These are phyloP conservation scores for Mesorhabditis spiculigera DNA, from an alignment of 2,888 invertebrate genomes.

Conservation along the genomic window DNA sequence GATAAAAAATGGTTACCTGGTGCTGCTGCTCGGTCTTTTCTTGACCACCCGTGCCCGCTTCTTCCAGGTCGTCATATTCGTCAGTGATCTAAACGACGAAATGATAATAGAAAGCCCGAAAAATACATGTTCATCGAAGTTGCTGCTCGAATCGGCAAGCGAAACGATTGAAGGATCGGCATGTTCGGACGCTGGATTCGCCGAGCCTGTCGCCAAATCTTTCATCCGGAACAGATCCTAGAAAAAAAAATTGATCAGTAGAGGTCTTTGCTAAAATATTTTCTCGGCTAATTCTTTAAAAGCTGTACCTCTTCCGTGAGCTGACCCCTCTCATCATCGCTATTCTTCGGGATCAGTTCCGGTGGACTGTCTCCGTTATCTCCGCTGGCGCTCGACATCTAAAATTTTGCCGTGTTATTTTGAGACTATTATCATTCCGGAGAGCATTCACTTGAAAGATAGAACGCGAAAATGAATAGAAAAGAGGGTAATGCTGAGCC, in stretches of 20 bases:
- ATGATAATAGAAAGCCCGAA: neutral
- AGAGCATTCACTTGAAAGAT: too few species aligned
- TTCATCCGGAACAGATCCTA: constrained; percentile 37
- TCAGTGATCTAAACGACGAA: constrained; percentile 20
- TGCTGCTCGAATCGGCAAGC: constrained; percentile 51
- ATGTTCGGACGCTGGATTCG: constrained; percentile 25
- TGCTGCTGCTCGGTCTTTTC: constrained; percentile 7
- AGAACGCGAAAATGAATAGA: too few species aligned
- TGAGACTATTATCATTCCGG: too few species aligned
- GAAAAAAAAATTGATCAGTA: constrained; percentile 6
- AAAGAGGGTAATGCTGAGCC: too few species aligned
- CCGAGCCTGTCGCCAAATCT: constrained; percentile 19
- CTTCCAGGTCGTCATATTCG: constrained; percentile 22
- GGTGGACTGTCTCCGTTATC: neutral
- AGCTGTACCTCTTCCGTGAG: constrained; percentile 29
- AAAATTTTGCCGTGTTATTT: too few species aligned
- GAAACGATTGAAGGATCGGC: constrained; percentile 52
- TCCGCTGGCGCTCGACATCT: neutral
- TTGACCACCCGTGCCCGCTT: constrained; percentile 16
- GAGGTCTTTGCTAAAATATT: neutral
- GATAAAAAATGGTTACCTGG: neutral
- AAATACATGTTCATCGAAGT: constrained; percentile 46
- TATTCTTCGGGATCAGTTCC: constrained; percentile 6
- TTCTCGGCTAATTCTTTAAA: neutral
- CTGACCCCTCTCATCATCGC: constrained; percentile 19